Percentiles rank a stretch among this genome's conserved stretches.
These are phyloP conservation scores for Drosophila sucinea DNA, from an alignment of 1,140 invertebrate genomes.

Conservation along the genomic window DNA sequence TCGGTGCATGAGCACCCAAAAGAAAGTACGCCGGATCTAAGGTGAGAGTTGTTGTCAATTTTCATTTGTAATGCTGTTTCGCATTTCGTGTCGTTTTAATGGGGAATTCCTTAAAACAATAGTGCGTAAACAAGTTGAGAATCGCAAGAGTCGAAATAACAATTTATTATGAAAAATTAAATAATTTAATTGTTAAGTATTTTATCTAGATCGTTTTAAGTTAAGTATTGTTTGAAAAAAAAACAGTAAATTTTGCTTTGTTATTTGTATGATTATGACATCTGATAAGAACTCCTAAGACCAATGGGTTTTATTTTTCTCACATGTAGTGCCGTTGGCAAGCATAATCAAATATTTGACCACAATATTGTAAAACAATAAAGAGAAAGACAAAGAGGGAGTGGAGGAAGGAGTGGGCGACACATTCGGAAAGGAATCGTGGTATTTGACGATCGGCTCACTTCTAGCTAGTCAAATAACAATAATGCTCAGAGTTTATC, in stretches of 20 bases:
- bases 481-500: slow-evolving; percentile 57
- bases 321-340: not conserved
- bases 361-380: slow-evolving; percentile 36
- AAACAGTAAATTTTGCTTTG: not conserved
- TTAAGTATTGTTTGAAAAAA: too few relatives aligned
- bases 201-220: too few relatives aligned
- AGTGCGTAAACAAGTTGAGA: too few relatives aligned
- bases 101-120: too few relatives aligned
- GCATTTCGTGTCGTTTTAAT: too few relatives aligned
- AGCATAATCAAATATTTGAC: not conserved
- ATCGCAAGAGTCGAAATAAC: too few relatives aligned
- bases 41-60: too few relatives aligned
- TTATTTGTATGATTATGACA: not conserved
- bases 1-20: not conserved
- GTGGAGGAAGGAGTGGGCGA: not conserved
- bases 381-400: slow-evolving; percentile 1
- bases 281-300: not conserved
- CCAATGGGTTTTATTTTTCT: not conserved
- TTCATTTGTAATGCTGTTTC: too few relatives aligned
- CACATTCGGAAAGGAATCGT: slow-evolving; percentile 6
- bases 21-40: too few relatives aligned
- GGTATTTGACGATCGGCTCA: slow-evolving; percentile 67
- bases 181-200: too few relatives aligned
- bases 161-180: too few relatives aligned
- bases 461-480: slow-evolving; percentile 63